Conservation (phyloP, 2,797 vertebrate genomes). For the Acrossocheilus wenchowensis region DNA sequence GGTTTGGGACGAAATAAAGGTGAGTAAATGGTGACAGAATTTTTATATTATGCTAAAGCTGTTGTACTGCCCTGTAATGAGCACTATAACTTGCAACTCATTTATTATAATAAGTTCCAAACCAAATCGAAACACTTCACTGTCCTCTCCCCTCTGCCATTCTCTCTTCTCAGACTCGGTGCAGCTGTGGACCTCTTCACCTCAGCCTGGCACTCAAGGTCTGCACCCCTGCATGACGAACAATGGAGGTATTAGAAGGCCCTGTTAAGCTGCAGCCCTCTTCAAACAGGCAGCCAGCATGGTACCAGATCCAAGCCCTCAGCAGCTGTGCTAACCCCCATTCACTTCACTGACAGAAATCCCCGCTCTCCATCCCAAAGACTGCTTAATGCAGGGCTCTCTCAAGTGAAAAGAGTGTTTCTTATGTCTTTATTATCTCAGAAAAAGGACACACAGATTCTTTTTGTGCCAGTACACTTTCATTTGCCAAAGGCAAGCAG, state of each 20-base stretch:
- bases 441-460: slow-evolving; percentile 44
- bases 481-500: slow-evolving; percentile 48
- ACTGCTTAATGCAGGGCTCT: slow-evolving; percentile 58
- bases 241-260: slow-evolving; percentile 63
- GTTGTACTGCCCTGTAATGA: background rate
- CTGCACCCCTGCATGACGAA: slow-evolving; percentile 54
- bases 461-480: slow-evolving; percentile 48
- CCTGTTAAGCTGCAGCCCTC: slow-evolving; percentile 63
- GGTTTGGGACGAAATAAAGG: background rate
- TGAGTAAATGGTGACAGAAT: background rate
- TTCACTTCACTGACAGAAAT: slow-evolving; percentile 56
- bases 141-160: slow-evolving; percentile 30
- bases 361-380: slow-evolving; percentile 56
- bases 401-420: slow-evolving; percentile 45
- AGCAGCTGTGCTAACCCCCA: slow-evolving; percentile 63
- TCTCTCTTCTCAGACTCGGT: slow-evolving; percentile 41
- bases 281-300: slow-evolving; percentile 67
- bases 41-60: background rate
- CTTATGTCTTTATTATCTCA: slow-evolving; percentile 58
- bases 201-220: slow-evolving; percentile 50
- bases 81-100: background rate
- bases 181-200: slow-evolving; percentile 60
- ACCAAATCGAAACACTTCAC: slow-evolving; percentile 9
- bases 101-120: slow-evolving; percentile 34
- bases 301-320: slow-evolving; percentile 60